These are phyloP conservation scores for Bothrops alternatus DNA, from an alignment of 2,797 vertebrate genomes.

Conservation along the genomic window DNA sequence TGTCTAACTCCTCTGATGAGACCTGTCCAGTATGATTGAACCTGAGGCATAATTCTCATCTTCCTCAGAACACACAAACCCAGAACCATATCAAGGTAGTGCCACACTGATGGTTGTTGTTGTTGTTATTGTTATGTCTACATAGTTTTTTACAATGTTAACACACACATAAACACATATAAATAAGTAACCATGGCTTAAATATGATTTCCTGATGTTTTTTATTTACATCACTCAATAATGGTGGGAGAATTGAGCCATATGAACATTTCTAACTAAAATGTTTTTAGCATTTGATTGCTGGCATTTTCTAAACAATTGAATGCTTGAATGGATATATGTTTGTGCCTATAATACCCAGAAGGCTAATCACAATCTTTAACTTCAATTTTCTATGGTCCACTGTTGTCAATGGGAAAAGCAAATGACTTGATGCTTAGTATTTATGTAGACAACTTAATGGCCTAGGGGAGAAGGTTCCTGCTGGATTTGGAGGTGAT, in stretches of 20 bases:
- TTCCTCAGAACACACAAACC: too few species aligned
- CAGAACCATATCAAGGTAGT: too few species aligned
- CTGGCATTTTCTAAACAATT: conserved; percentile 44
- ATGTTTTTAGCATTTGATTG: conserved; percentile 49
- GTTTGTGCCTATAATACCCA: conserved; percentile 6
- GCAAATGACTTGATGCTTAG: rapidly evolving
- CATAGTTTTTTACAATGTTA: conserved; percentile 56
- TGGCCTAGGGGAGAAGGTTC: neutral
- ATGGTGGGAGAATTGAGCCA: conserved; percentile 39
- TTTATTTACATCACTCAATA: conserved; percentile 48
- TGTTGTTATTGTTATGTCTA: conserved; percentile 35
- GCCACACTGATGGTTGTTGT: too few species aligned
- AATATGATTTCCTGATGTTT: conserved; percentile 59
- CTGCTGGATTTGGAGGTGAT: conserved; percentile 12
- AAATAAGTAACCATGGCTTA: conserved; percentile 43
- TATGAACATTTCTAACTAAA: conserved; percentile 19
- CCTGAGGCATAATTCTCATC: too few species aligned
- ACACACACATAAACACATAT: neutral
- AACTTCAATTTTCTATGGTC: conserved; percentile 25
- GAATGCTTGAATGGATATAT: conserved; percentile 1
- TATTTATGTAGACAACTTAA: conserved; percentile 19
- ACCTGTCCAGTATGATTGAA: too few species aligned
- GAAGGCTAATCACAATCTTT: conserved; percentile 31
- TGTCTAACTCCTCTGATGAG: too few species aligned
- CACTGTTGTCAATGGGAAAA: neutral